Conservation (phyloP, 2,888 invertebrate genomes). For the Drosophila recens region DNA sequence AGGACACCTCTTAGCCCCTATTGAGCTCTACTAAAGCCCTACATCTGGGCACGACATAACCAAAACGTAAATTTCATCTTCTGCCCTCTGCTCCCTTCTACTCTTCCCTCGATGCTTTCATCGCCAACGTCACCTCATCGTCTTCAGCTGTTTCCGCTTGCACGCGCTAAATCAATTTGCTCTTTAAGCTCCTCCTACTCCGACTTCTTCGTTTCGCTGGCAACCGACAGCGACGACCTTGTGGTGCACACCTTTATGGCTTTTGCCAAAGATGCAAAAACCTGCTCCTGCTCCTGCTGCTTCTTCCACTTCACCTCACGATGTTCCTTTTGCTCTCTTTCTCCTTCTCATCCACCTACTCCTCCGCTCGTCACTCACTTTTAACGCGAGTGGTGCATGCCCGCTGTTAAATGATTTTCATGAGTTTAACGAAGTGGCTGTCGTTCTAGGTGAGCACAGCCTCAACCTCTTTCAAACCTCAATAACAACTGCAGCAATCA, state of each 20-base stretch:
- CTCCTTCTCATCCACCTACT: neutral
- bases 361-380: constrained; percentile 27
- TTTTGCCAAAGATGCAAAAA: constrained; percentile 32
- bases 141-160: constrained; percentile 71
- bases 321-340: neutral
- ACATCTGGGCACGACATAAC: constrained; percentile 49
- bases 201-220: neutral
- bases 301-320: neutral
- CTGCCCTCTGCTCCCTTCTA: neutral
- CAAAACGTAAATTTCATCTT: constrained; percentile 16
- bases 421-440: constrained; percentile 79
- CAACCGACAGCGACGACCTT: constrained; percentile 20
- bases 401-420: constrained; percentile 78
- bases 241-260: constrained; percentile 62
- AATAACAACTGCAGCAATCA: constrained; percentile 64
- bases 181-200: constrained; percentile 57
- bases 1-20: constrained; percentile 17
- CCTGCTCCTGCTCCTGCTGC: neutral
- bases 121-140: constrained; percentile 21
- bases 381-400: constrained; percentile 45
- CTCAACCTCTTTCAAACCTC: constrained; percentile 35
- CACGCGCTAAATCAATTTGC: constrained; percentile 82
- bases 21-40: constrained; percentile 37
- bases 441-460: constrained; percentile 22
- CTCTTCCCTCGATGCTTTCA: neutral